Base-by-base conservation (phyloP, 2,888 invertebrate species). In the Andrena trimmerana region DNA sequence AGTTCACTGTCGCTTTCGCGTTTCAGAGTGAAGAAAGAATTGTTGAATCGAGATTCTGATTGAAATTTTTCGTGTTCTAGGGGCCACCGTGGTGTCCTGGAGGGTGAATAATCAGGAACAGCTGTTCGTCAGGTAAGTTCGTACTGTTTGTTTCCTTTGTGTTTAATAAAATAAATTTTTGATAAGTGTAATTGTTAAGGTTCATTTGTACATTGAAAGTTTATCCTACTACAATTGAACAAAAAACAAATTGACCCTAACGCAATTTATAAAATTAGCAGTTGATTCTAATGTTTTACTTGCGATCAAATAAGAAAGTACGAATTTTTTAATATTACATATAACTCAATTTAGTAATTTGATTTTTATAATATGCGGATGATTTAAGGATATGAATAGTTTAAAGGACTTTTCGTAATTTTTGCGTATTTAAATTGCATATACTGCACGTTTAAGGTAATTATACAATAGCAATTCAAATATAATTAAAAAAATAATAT, bases 71-170 rank as follows among this genome's bases (percentile, higher is more conserved):
- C 57, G 92, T 91, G 91, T 95, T 96, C 82, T 94, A 99, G 99
- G 99, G 94, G 98, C 99, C 87, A 99, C 99, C 77, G 97, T 99
- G 87, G 98, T 98, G 88, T 99, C 99, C 93, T 99, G 99, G 99
- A 96, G 98, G 92, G 98, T 98, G 85, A 98, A 98, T 95, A 99
- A 98, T 95, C 98, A 98, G 95, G 99, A 99, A 94, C 98, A 98
- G 94, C 96, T 99, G 94, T 99, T 99, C 95, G 98, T 99, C 92
- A 99, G 98, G 98, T 98, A 96, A 96, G 96, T 94, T 63, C 57
- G n/a, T 1, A 42, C 13, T 27, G 57, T 24, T 24, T 24, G 10
- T 57, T 57, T 27, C 4, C 10, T 57, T 27, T 13, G 10, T 10
- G 20, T 27, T 27, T 13, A 27, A 24, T 24, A 2, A 57, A 24